phyloP scores from a whole-genome alignment of 2,113 vertebrate genomes.

The Irena cyanogastra region DNA sequence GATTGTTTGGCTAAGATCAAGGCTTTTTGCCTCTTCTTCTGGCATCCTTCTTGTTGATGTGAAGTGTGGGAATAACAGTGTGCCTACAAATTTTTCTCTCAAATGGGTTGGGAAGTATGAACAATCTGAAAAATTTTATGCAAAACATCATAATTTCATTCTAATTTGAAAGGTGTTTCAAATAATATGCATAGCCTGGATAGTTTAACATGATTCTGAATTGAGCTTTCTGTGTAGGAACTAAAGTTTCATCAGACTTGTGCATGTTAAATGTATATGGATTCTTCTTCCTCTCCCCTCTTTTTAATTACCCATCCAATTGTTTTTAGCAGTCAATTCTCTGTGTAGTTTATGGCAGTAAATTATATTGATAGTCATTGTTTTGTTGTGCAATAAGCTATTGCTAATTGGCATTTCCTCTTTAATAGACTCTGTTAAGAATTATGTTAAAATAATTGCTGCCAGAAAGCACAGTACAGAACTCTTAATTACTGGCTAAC shows the following conservation, averaged over 20 bases:
- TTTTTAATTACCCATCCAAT: slow-evolving; percentile 62
- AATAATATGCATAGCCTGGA: background rate
- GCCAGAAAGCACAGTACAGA: slow-evolving; percentile 54
- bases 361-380: slow-evolving; percentile 59
- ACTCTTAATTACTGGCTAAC: slow-evolving; percentile 70
- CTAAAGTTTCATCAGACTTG: background rate
- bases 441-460: slow-evolving; percentile 74
- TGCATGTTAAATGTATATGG: background rate
- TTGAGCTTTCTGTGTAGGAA: background rate
- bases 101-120: background rate
- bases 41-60: background rate
- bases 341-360: slow-evolving; percentile 37
- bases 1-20: background rate
- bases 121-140: background rate
- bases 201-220: background rate
- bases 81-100: background rate
- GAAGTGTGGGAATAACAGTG: background rate
- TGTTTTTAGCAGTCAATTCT: slow-evolving; percentile 57
- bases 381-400: slow-evolving; percentile 61
- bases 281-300: background rate
- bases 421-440: slow-evolving; percentile 68
- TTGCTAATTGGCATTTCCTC: slow-evolving; percentile 61
- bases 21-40: background rate
- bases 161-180: background rate
- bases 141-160: background rate